These are phyloP conservation scores for Paratilapia polleni DNA, from an alignment of 2,113 vertebrate genomes.

Conservation along the genomic window DNA sequence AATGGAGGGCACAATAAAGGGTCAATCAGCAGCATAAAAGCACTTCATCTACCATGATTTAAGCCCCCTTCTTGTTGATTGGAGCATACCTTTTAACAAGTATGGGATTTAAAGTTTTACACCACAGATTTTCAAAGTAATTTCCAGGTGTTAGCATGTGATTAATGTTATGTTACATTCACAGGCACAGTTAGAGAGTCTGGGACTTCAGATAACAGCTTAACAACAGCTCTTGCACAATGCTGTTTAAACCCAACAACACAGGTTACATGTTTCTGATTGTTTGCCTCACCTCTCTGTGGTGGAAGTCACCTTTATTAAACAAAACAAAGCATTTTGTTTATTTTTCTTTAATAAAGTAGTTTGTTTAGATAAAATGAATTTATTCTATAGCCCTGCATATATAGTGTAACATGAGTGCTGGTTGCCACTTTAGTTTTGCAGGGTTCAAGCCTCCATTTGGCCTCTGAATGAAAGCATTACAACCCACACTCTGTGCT, in stretches of 20 bases:
- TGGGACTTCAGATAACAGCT: constrained; percentile 5
- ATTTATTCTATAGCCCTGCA: constrained; percentile 1
- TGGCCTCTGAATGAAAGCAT: constrained; percentile 55
- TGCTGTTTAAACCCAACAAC: background rate
- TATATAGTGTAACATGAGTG: background rate
- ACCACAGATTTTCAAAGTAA: constrained; percentile 1
- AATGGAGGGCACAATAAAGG: background rate
- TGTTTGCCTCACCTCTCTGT: background rate
- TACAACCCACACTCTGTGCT: constrained; percentile 35
- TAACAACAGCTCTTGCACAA: background rate
- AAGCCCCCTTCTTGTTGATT: background rate
- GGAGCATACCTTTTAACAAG: background rate
- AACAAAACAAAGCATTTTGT: background rate
- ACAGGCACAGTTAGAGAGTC: background rate
- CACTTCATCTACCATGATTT: background rate
- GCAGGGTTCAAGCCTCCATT: constrained; percentile 21
- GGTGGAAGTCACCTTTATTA: background rate
- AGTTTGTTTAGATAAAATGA: background rate
- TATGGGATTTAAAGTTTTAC: constrained; percentile 1
- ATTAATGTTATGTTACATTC: constrained; percentile 7
- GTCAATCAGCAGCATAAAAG: background rate
- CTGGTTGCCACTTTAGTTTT: constrained; percentile 27
- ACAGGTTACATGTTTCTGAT: background rate
- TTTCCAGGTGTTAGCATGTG: background rate
- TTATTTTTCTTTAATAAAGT: background rate